Percentiles rank a stretch among this genome's conserved stretches.
phyloP scores from a whole-genome alignment of 2,888 invertebrate species.

The Pachymerium ferrugineum region DNA sequence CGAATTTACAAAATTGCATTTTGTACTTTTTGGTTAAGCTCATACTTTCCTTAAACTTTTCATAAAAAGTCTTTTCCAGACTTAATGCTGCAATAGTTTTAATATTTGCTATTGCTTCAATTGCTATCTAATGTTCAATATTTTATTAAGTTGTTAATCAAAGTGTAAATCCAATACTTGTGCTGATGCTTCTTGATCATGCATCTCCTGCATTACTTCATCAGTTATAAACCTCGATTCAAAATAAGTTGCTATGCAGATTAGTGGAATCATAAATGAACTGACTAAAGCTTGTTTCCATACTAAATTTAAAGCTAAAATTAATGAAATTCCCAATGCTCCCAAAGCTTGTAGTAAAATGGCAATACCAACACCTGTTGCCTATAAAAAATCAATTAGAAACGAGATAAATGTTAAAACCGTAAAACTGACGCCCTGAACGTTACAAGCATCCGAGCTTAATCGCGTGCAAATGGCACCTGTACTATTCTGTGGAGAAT shows the following conservation, averaged over 20 bases:
- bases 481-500: conserved; percentile 61
- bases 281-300: conserved; percentile 68
- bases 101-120: conserved; percentile 69
- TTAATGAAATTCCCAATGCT: conserved; percentile 53
- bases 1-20: too few species aligned
- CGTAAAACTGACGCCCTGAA: conserved; percentile 61
- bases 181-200: conserved; percentile 61
- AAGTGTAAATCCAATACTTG: conserved; percentile 58
- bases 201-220: conserved; percentile 57
- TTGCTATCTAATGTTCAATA: conserved; percentile 53
- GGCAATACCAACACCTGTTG: conserved; percentile 54
- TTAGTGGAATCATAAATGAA: conserved; percentile 60
- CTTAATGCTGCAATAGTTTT: conserved; percentile 57
- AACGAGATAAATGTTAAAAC: neutral
- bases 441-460: conserved; percentile 67
- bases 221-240: conserved; percentile 62
- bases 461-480: conserved; percentile 65
- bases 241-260: conserved; percentile 60
- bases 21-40: conserved; percentile 54
- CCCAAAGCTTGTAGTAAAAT: conserved; percentile 60
- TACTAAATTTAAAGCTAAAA: conserved; percentile 59
- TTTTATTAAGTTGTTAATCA: neutral
- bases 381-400: conserved; percentile 25
- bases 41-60: conserved; percentile 57
- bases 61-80: conserved; percentile 59